phyloP scores from a whole-genome alignment of 2,113 vertebrate species.

The Anarrhichthys ocellatus region DNA sequence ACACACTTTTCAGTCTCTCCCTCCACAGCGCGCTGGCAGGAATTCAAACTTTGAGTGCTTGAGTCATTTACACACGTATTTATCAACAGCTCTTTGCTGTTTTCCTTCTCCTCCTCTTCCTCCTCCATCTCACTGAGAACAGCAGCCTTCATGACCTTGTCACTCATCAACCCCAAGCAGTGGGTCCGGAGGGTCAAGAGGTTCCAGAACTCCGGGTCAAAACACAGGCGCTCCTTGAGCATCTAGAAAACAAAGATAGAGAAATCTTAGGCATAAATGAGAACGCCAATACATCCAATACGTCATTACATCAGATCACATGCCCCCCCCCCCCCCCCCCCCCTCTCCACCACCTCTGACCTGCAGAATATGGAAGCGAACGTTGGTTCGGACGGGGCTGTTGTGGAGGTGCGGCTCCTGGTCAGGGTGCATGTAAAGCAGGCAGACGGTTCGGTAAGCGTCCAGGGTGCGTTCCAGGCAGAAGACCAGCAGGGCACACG shows the following conservation, averaged over 20 bases:
- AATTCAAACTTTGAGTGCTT: constrained; percentile 11
- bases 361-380: constrained; percentile 93
- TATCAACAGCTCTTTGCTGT: constrained; percentile 70
- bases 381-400: constrained; percentile 89
- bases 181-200: constrained; percentile 93
- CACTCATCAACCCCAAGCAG: constrained; percentile 90
- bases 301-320: neutral
- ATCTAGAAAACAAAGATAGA: constrained; percentile 77
- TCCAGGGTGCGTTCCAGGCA: constrained; percentile 94
- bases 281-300: neutral
- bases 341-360: constrained; percentile 35
- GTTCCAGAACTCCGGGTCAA: constrained; percentile 99
- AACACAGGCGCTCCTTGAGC: constrained; percentile 93
- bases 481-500: constrained; percentile 94
- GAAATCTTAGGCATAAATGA: neutral
- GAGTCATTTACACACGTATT: constrained; percentile 46
- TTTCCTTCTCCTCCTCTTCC: constrained; percentile 76
- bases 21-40: constrained; percentile 29
- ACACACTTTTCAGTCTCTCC: neutral
- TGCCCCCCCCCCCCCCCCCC: too few relatives aligned
- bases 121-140: constrained; percentile 85
- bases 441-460: constrained; percentile 91
- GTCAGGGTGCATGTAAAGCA: constrained; percentile 92
- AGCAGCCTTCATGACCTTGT: constrained; percentile 85
- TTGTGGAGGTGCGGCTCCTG: constrained; percentile 91